These are phyloP conservation scores for Sinocyclocheilus maitianheensis DNA, from an alignment of 2,113 vertebrate genomes.

Conservation along the genomic window DNA sequence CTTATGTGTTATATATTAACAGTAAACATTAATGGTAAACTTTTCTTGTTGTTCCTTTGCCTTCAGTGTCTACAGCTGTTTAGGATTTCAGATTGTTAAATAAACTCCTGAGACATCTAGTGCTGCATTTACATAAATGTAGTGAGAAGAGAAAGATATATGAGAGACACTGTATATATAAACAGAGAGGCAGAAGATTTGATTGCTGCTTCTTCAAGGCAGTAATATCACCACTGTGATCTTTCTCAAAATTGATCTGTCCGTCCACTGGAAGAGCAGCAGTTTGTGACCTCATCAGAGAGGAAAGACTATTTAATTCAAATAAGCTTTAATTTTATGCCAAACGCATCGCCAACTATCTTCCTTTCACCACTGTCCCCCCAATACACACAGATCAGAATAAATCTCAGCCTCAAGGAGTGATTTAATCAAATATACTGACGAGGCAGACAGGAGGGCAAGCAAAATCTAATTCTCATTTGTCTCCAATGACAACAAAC, in stretches of 20 bases:
- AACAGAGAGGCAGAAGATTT: conserved; percentile 1
- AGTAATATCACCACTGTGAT: not conserved
- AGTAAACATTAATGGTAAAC: not conserved
- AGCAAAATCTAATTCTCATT: conserved; percentile 17
- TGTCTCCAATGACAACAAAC: conserved; percentile 36
- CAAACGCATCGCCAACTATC: not conserved
- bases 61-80: not conserved
- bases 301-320: conserved; percentile 6
- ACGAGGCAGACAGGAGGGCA: conserved; percentile 11
- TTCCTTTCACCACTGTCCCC: conserved; percentile 9
- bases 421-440: conserved; percentile 22
- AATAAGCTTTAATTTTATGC: conserved; percentile 21
- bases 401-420: conserved; percentile 8
- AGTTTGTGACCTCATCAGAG: conserved; percentile 23
- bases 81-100: not conserved
- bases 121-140: not conserved
- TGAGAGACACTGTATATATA: not conserved
- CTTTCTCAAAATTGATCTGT: conserved; percentile 1
- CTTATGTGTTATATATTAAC: too few species aligned
- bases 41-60: not conserved
- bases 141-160: not conserved
- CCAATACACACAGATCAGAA: not conserved
- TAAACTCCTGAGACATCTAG: not conserved
- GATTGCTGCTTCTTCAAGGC: not conserved
- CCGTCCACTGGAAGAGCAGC: not conserved